Conservation (phyloP, 2,888 invertebrate species). For the Gasteruption jaculator region DNA sequence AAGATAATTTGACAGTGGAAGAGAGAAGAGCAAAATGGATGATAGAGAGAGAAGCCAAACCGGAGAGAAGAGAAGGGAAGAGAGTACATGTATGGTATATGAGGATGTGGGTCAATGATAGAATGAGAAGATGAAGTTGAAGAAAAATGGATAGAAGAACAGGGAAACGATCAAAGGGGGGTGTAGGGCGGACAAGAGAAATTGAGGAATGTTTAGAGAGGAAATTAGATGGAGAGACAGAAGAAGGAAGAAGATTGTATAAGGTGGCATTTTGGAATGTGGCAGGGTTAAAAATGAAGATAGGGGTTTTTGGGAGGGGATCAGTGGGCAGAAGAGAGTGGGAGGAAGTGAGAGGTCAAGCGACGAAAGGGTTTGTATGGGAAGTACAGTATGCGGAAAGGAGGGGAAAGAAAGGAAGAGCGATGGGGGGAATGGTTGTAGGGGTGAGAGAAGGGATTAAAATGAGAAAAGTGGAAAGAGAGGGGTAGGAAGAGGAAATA, state of each 20-base stretch:
- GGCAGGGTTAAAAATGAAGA: conserved; percentile 7
- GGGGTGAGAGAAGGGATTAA: conserved; percentile 12
- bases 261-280: conserved; percentile 14
- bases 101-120: conserved; percentile 3
- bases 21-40: conserved; percentile 2
- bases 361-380: conserved; percentile 9
- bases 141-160: background rate
- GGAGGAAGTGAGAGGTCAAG: conserved; percentile 5
- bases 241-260: conserved; percentile 1
- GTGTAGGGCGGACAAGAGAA: background rate
- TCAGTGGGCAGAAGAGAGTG: conserved; percentile 14
- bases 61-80: conserved; percentile 5
- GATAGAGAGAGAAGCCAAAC: conserved; percentile 3
- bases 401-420: conserved; percentile 8
- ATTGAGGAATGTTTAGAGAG: background rate
- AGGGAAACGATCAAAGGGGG: background rate
- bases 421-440: conserved; percentile 14
- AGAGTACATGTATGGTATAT: background rate
- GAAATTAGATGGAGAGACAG: background rate
- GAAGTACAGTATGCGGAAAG: background rate
- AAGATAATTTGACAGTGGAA: background rate
- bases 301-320: conserved; percentile 13
- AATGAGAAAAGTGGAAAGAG: conserved; percentile 1
- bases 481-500: conserved; percentile 3
- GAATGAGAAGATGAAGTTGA: background rate